Conservation (phyloP, 2,113 vertebrate genomes). For the Climacteris rufus region DNA sequence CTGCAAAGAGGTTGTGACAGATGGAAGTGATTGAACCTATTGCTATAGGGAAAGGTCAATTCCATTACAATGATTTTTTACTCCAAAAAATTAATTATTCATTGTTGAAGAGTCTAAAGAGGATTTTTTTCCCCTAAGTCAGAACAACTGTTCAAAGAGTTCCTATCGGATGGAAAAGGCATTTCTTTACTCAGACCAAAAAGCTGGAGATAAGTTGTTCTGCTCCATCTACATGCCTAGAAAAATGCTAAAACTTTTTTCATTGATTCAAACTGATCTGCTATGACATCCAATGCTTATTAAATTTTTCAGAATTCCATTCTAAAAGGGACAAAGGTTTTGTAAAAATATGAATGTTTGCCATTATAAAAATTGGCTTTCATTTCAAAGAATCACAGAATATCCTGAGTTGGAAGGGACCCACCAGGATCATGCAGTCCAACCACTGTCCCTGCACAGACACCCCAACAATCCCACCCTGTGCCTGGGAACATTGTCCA, state of each 20-base stretch:
- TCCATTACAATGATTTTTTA: conserved; percentile 29
- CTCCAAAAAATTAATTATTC: conserved; percentile 35
- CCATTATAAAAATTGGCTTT: neutral
- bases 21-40: conserved; percentile 36
- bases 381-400: neutral
- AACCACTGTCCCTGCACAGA: neutral
- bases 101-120: neutral
- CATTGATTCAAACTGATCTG: neutral
- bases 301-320: neutral
- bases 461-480: neutral
- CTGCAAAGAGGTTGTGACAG: conserved; percentile 41
- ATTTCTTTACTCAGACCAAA: neutral
- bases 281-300: neutral
- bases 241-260: neutral
- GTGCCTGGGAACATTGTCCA: too few species aligned
- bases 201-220: neutral
- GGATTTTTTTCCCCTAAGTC: neutral
- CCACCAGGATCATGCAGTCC: neutral
- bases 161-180: neutral
- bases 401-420: neutral
- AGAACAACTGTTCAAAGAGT: neutral
- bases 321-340: neutral
- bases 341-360: neutral
- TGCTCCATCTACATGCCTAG: neutral
- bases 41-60: conserved; percentile 46